Base-by-base conservation (phyloP, 2,113 vertebrate species). In the Triplophysa dalaica region DNA sequence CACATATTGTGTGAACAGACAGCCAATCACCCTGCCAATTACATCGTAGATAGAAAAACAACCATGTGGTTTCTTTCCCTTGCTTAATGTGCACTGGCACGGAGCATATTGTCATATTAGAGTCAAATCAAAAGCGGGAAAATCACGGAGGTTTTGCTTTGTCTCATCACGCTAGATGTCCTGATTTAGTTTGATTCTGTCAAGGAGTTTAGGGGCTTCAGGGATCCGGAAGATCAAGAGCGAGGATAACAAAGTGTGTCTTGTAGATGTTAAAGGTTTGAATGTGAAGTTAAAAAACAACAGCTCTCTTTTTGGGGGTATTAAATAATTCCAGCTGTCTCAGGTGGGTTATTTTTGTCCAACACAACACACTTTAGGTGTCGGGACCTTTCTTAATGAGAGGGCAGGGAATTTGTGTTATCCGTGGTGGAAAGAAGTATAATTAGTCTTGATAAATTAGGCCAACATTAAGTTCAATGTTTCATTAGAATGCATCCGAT, bases 1-100 rank as follows among this genome's bases (percentile, higher is more conserved):
- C 90, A 87, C 88, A 89, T 90, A 90, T 89, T 90, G 88, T 88
- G 88, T 86, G 87, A 87, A 87, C 86, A 88, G 85, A 87, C 85
- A 87, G 81, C 70, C 80, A 85, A 75, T 8, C 66, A 82, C 64
- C 75, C 72, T 81, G 86, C 88, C 90, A 88, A 79, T 75, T 62
- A 81, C 52, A 61, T 81, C 33, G 33, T 33, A 75, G 54, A 52
- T 43, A 67, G 19, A 75, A 48, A 56, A 69, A 68, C 63, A 62
- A 52, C 54, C 56, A 60, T 65, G 54, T 66, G 70, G 50, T 60
- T 38, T 68, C 58, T 33, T 48, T 66, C 17, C 33, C 33, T 60
- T 1, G 17, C 56, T 38, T 52, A 66, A 72, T 50, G 66, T 61
- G 66, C 52, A 43, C 38, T 69, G 65, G 65, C 54, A 50, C 41